Base-by-base conservation (phyloP, 2,113 vertebrate species). In the Upupa epops region DNA sequence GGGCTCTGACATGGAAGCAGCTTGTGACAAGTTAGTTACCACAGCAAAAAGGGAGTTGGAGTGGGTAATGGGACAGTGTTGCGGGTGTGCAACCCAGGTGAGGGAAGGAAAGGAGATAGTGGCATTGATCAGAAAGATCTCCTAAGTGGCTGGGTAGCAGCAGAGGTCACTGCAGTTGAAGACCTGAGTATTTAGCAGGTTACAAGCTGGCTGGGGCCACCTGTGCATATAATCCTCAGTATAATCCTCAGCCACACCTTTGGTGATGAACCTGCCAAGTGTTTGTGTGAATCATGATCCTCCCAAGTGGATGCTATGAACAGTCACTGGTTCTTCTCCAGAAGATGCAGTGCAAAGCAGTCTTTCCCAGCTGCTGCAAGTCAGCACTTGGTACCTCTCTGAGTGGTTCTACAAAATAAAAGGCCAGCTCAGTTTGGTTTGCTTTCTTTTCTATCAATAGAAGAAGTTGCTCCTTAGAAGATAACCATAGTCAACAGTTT, bases 161-260 rank as follows among this genome's bases (percentile, higher is more conserved):
- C 55, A 59, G 2, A 0, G 18, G 55, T 18, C 36, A 76, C 48
- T 19, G 28, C 20, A 24, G 49, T 48, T 58, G 40, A 28, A 21
- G 19, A 48, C 32, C 4, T 20, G 28, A 42, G 24, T 26, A 7
- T 71, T 54, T 2, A 0, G 52, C 49, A 54, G 60, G 29, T 24
- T 78, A 36, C 78, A 64, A 86, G 71, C n/a, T 40, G 60, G 36
- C 40, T 51, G 28, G 34, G 37, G 34, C 1, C 1, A 37, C 59
- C 54, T 63, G 34, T 1, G 0, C n/a, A n/a, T n/a, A n/a, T n/a
- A n/a, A n/a, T 20, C 29, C 24, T 21, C 0, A 1, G 11, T 31
- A 48, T 65, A 37, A 64, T 86, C 26, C 29, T 7, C 3, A 34
- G 51, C 36, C 1, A 0, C n/a, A 20, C 42, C 15, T 54, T 42